Evolutionary conservation across 2,113 vertebrate species (phyloP).

Genomic region (Mesocricetus auratus): DNA sequence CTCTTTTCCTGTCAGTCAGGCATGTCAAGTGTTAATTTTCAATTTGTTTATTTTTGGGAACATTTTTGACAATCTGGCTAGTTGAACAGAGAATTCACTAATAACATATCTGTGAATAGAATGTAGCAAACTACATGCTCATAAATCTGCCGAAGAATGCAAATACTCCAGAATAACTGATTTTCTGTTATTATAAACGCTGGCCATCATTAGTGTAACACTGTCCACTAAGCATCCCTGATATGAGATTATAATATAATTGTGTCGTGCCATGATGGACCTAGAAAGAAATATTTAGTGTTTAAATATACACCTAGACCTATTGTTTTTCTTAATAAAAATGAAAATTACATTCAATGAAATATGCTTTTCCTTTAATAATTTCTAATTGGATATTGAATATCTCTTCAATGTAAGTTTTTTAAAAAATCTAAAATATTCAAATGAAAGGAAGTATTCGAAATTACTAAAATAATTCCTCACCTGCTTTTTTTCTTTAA

Average conservation of each 20-base stretch:
- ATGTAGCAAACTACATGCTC: background rate
- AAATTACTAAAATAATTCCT: constrained; percentile 54
- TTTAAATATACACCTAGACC: background rate
- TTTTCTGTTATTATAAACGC: background rate
- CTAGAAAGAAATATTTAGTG: background rate
- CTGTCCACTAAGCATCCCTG: background rate
- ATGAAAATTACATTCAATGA: background rate
- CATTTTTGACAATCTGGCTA: background rate
- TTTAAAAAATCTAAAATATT: constrained; percentile 28
- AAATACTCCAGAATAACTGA: background rate
- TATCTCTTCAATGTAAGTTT: constrained; percentile 44
- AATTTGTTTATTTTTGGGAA: background rate
- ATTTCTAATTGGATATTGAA: constrained; percentile 54
- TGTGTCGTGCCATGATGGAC: background rate
- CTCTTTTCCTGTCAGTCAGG: background rate
- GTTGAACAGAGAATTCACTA: background rate
- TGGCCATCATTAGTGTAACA: background rate
- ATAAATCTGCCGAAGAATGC: background rate
- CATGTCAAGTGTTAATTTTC: background rate
- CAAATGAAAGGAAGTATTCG: background rate
- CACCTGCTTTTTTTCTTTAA: constrained; percentile 67
- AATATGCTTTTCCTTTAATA: background rate
- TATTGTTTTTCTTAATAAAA: constrained; percentile 11
- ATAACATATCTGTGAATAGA: background rate
- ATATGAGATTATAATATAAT: background rate